Percentiles rank a stretch among this genome's conserved stretches.
Conservation (phyloP, 2,888 invertebrate genomes). For the Leptopterna dolabrata region DNA sequence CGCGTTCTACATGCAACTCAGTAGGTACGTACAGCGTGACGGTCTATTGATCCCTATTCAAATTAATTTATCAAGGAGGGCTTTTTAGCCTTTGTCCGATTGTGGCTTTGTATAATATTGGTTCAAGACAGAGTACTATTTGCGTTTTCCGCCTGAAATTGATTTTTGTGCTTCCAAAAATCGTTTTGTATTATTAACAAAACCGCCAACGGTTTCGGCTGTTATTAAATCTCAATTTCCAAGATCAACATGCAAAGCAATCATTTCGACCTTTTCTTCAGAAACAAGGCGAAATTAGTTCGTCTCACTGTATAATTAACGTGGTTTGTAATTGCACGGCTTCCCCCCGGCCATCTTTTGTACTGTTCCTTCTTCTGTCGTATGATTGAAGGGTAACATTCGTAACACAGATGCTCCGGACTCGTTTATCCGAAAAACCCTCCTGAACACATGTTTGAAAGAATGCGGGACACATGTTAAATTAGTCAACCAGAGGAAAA, state of each 20-base stretch:
- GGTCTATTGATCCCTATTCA: not conserved
- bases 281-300: constrained; percentile 21
- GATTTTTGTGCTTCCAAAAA: not conserved
- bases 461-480: not conserved
- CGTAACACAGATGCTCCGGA: constrained; percentile 46
- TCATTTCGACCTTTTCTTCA: constrained; percentile 10
- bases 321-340: constrained; percentile 25
- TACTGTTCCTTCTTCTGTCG: constrained; percentile 20
- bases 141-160: not conserved
- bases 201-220: not conserved
- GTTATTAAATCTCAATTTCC: constrained; percentile 28
- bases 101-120: not conserved
- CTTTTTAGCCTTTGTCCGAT: not conserved
- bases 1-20: not conserved
- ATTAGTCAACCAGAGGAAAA: not conserved
- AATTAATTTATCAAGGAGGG: not conserved
- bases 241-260: constrained; percentile 33
- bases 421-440: constrained; percentile 49
- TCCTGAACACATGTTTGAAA: not conserved
- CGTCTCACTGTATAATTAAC: constrained; percentile 9
- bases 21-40: not conserved
- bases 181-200: not conserved
- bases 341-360: constrained; percentile 11
- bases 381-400: constrained; percentile 49
- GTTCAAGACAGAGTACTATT: not conserved